Evolutionary conservation across 1,140 invertebrate species (phyloP), one percentile per base, ranked within the genome.

Genomic region (Drosophila persimilis): DNA sequence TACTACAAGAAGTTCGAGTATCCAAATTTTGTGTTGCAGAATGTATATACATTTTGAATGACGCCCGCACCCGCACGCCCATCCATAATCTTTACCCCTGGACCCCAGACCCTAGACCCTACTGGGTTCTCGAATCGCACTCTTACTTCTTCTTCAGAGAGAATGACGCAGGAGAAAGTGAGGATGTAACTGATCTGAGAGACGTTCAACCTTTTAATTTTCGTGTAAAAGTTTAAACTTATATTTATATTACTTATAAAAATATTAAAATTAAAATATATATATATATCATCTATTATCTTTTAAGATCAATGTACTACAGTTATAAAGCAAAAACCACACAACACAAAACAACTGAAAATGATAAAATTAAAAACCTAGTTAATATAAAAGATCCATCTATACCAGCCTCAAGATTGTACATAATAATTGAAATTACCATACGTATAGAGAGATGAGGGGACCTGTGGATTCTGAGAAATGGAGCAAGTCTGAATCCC

Each of bases 281-380:
- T 80, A 77, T 86, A 85, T 85, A 85, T 85, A 85, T 85, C 81
- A 85, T 86, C 81, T 88, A 72, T 46, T 86, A 86, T 59, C 31
- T 9, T n/a, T 29, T 86, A 86, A 86, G 81, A 63, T 46, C 52
- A 60, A 75, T 86, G 83, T 86, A 86, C 74, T 88, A 86, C 81
- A 86, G 81, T 85, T 85, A 86, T 71, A 81, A 74, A 74, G 59
- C 65, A 79, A 86, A 63, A 65, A 57, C 64, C 61, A 74, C 74
- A 77, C 66, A 75, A 80, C 59, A 60, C 85, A 66, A 79, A 80
- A 73, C 77, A 77, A 81, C 46, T 78, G 81, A 85, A 86, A 85
- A 81, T 75, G 70, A 81, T 70, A 81, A 85, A 81, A 88, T 78
- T 88, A 86, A 86, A 85, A 86, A 78, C 70, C 57, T 86, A 86